A percentile compares a stretch with the other conserved stretches of the same genome.
phyloP scores from a whole-genome alignment of 2,888 invertebrate genomes.

The Agriopis aurantiaria region DNA sequence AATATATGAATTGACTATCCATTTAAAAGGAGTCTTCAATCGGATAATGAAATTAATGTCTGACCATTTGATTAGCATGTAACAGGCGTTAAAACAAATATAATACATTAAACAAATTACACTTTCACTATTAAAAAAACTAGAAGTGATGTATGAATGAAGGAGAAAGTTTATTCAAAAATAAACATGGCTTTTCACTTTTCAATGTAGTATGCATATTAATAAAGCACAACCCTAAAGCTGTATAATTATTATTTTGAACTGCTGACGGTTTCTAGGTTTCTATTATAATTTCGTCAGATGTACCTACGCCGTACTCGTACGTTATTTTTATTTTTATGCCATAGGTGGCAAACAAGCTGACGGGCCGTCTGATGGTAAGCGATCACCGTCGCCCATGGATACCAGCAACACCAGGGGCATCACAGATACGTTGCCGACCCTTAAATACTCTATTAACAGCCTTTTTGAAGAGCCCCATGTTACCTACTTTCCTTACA shows the following conservation, averaged over 20 bases:
- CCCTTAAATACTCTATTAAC: too few relatives aligned
- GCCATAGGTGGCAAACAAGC: too few relatives aligned
- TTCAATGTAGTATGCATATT: too few relatives aligned
- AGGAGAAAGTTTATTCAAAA: not conserved
- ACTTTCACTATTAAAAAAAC: conserved; percentile 13
- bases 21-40: not conserved
- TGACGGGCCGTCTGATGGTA: too few relatives aligned
- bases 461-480: too few relatives aligned
- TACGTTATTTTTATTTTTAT: too few relatives aligned
- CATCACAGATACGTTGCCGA: too few relatives aligned
- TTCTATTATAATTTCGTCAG: not conserved
- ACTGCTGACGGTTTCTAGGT: too few relatives aligned
- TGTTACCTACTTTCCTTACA: not conserved
- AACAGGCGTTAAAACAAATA: not conserved
- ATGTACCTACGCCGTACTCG: not conserved
- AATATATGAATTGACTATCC: not conserved
- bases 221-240: too few relatives aligned
- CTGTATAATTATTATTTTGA: too few relatives aligned
- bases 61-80: conserved; percentile 15
- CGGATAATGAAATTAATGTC: conserved; percentile 12
- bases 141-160: not conserved
- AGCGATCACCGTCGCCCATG: too few relatives aligned
- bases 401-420: too few relatives aligned
- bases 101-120: not conserved
- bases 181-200: not conserved